Conservation (phyloP, 2,888 invertebrate genomes). For the Coecobrya sp. region DNA sequence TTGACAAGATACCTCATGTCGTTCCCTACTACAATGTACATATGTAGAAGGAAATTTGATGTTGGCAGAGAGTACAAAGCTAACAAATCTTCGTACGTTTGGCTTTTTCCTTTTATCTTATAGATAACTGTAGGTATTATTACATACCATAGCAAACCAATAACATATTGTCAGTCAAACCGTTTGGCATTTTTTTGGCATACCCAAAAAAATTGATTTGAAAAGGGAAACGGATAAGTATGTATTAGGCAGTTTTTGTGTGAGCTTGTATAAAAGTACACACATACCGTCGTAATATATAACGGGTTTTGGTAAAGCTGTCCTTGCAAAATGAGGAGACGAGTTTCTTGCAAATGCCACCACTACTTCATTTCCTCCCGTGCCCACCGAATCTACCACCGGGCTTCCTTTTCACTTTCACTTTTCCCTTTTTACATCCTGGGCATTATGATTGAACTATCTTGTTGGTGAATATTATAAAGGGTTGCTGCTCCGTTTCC, state of each 20-base stretch:
- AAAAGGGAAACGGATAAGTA: slow-evolving; percentile 7
- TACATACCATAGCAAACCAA: too few relatives aligned
- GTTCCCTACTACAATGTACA: too few relatives aligned
- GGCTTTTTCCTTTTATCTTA: too few relatives aligned
- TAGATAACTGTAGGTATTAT: too few relatives aligned
- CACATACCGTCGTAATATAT: too few relatives aligned
- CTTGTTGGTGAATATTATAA: neutral
- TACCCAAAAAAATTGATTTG: neutral
- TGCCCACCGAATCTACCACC: neutral
- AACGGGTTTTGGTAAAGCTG: too few relatives aligned
- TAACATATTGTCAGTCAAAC: neutral
- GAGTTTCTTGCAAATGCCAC: neutral
- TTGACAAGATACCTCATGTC: too few relatives aligned
- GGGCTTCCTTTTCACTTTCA: neutral
- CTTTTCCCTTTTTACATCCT: neutral
- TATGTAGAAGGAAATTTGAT: too few relatives aligned
- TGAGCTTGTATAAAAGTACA: neutral
- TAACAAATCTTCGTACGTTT: too few relatives aligned
- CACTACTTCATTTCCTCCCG: neutral
- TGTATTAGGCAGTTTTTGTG: neutral
- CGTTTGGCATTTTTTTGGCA: neutral
- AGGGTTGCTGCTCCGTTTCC: too few relatives aligned
- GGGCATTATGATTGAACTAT: neutral
- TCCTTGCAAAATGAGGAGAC: neutral
- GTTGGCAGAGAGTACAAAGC: too few relatives aligned